Evolutionary conservation across 1,140 invertebrate genomes (phyloP).

Genomic region (Lucilia sericata): DNA sequence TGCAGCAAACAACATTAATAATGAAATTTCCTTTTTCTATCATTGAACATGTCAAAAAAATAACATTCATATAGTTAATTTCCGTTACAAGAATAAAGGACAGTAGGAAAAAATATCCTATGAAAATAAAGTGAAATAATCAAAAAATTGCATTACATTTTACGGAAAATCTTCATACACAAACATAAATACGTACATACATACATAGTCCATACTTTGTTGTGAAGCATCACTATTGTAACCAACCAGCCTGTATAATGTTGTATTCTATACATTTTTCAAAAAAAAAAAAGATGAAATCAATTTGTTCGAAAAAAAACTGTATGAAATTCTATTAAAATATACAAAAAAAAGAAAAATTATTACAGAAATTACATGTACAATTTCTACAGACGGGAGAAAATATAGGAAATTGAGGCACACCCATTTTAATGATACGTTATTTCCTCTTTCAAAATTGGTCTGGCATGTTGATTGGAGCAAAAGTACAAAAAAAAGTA

Average conservation of each 20-base stretch:
- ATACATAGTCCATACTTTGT: too few relatives aligned
- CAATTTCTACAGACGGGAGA: constrained; percentile 17
- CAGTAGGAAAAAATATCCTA: neutral
- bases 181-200: too few relatives aligned
- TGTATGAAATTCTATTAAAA: neutral
- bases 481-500: neutral
- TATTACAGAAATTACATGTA: neutral
- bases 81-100: neutral
- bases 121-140: neutral
- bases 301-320: neutral
- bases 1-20: constrained; percentile 16
- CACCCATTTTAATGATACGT: constrained; percentile 41
- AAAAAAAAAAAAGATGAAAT: neutral
- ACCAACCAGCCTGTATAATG: too few relatives aligned
- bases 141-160: neutral
- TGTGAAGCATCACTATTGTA: too few relatives aligned
- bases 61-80: constrained; percentile 39
- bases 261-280: too few relatives aligned
- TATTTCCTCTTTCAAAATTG: constrained; percentile 34
- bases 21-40: constrained; percentile 39
- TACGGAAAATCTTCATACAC: neutral
- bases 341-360: constrained; percentile 14
- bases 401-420: constrained; percentile 38
- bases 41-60: constrained; percentile 36
- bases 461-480: constrained; percentile 17